Conservation (phyloP, 2,797 vertebrate species). For the Lophotriccus pileatus region DNA sequence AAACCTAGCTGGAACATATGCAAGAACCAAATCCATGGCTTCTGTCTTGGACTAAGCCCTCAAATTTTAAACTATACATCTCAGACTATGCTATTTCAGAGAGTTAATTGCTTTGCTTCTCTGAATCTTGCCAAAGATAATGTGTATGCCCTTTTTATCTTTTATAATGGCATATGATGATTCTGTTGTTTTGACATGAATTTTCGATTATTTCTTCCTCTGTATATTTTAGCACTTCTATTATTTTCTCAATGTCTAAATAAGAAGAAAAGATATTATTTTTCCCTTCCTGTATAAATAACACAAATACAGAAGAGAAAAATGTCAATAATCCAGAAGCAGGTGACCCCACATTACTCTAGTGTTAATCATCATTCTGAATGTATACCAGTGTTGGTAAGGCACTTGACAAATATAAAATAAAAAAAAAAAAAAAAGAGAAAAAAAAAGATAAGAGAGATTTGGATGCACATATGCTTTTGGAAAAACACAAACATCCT, state of each 20-base stretch:
- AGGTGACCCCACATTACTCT: background rate
- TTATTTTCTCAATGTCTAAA: background rate
- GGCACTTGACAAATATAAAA: background rate
- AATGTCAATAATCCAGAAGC: background rate
- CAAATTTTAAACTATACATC: background rate
- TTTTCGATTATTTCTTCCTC: background rate
- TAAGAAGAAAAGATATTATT: background rate
- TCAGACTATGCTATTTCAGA: background rate
- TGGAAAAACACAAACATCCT: constrained; percentile 31
- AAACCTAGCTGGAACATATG: background rate
- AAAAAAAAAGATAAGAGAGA: background rate
- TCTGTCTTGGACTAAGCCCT: background rate
- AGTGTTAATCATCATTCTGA: background rate
- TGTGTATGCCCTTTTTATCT: background rate
- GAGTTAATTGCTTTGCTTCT: background rate
- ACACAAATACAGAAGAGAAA: background rate
- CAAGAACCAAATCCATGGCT: background rate
- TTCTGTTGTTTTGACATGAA: background rate
- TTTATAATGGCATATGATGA: background rate
- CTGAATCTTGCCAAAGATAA: background rate
- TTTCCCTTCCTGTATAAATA: background rate
- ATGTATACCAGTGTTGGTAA: background rate
- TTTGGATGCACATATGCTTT: background rate
- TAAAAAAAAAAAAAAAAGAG: background rate
- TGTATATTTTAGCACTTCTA: background rate